Base-by-base conservation (phyloP, 2,888 invertebrate genomes). In the Ophraella communa region DNA sequence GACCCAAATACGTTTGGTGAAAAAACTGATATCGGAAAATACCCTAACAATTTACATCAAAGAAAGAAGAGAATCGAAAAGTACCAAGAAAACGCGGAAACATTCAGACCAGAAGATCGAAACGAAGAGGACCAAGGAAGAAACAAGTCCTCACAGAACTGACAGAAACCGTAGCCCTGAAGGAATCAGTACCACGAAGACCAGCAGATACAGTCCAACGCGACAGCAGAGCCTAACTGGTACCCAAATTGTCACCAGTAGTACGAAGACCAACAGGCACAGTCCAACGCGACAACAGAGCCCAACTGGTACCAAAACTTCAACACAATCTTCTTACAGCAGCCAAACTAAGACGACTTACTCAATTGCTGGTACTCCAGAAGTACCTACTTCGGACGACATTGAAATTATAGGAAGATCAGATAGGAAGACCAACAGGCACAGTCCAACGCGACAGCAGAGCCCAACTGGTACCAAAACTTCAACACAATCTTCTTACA, bases 1-100 rank as follows among this genome's bases (percentile, higher is more conserved):
- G 67, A 86, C 91, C 2, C 92, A 93, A 81, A 91, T 93, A 66
- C 85, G 93, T 67, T 79, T 90, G 17, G 89, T 91, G 7, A 90
- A 88, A 78, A 89, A 89, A 73, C 83, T 86, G 69, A 84, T 84
- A 49, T 68, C 76, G 8, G 82, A 82, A 70, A 79, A 77, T 35
- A 79, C 72, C 62, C 66, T 80, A 10, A 70, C 71, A 14, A 71
- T 58, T 18, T 74, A 76, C 21, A 72, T 76, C 18, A 72, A 62
- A 76, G 74, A 64, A 73, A 66, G 11, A 60, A 58, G 11, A 33
- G 53, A 47, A 60, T n/a, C n/a, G n/a, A 17, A n/a, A 14, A 35
- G 4, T 21, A 47, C 23, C 17, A 23, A 55, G 30, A 64, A 60
- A 45, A 47, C 10, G n/a, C 57, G 49, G 8, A 47, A 20, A 47